phyloP scores from a whole-genome alignment of 2,113 vertebrate genomes.

The Sinocyclocheilus anophthalmus region DNA sequence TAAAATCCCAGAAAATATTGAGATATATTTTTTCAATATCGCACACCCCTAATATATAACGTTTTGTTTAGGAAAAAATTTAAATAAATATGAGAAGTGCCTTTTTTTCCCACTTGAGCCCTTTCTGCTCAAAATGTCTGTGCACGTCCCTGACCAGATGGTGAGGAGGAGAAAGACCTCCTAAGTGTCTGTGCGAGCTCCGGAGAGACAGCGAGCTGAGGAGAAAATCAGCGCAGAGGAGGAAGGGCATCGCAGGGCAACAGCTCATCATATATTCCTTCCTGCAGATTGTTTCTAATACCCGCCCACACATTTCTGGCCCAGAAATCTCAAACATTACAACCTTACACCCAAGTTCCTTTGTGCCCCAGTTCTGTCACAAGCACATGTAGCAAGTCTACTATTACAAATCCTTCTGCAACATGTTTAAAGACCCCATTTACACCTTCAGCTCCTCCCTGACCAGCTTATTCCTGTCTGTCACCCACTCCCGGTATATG shows the following conservation, averaged over 20 bases:
- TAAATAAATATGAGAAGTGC: too few species aligned
- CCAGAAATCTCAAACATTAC: constrained; percentile 31
- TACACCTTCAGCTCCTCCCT: constrained; percentile 24
- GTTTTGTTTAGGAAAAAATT: too few species aligned
- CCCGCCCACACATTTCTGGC: constrained; percentile 15
- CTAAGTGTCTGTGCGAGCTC: constrained; percentile 21
- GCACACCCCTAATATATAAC: too few species aligned
- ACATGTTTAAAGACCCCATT: constrained; percentile 38
- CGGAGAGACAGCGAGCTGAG: constrained; percentile 25
- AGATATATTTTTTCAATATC: too few species aligned
- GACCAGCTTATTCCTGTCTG: constrained; percentile 33
- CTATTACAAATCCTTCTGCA: constrained; percentile 42
- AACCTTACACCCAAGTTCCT: constrained; percentile 9
- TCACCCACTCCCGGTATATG: neutral
- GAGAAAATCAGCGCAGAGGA: neutral
- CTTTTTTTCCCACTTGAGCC: too few species aligned
- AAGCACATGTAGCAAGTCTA: constrained; percentile 9
- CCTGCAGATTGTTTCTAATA: constrained; percentile 35
- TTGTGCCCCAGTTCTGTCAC: constrained; percentile 47
- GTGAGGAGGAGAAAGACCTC: constrained; percentile 36
- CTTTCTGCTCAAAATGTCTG: too few species aligned
- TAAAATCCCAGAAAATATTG: too few species aligned
- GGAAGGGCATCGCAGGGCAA: constrained; percentile 36
- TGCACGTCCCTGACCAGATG: constrained; percentile 43
- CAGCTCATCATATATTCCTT: constrained; percentile 31